phyloP scores from a whole-genome alignment of 2,113 vertebrate species.

The Nibea albiflora region DNA sequence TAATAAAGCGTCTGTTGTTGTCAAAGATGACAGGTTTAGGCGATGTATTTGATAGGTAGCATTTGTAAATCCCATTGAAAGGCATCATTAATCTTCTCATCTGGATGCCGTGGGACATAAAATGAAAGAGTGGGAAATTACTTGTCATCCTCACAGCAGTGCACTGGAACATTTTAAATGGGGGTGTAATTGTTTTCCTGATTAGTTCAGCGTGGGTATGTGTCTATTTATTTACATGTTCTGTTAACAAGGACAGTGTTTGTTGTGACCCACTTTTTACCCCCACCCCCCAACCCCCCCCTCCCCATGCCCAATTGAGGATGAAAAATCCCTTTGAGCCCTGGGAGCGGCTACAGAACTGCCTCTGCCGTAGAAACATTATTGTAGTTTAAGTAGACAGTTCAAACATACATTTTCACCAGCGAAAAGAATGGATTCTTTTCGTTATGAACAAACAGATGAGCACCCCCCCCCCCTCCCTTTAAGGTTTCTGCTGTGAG shows the following conservation, averaged over 20 bases:
- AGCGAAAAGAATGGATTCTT: constrained; percentile 28
- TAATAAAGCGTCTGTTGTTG: constrained; percentile 72
- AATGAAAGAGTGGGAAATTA: constrained; percentile 77
- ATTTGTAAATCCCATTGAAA: constrained; percentile 77
- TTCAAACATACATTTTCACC: constrained; percentile 60
- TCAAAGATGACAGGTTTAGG: constrained; percentile 72
- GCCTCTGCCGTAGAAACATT: constrained; percentile 50
- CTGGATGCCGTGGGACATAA: constrained; percentile 75
- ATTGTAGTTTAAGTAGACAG: constrained; percentile 44
- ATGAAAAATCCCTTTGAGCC: constrained; percentile 76
- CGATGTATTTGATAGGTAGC: constrained; percentile 75
- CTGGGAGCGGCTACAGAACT: constrained; percentile 56
- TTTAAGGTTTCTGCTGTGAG: constrained; percentile 36
- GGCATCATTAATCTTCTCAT: constrained; percentile 82
- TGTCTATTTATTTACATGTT: constrained; percentile 81
- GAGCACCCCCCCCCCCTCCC: constrained; percentile 1
- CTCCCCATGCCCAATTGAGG: constrained; percentile 57
- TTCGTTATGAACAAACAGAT: constrained; percentile 40
- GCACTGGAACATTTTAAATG: constrained; percentile 75
- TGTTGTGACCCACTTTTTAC: constrained; percentile 75
- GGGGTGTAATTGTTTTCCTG: constrained; percentile 80
- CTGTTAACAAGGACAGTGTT: constrained; percentile 80
- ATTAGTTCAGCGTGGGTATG: constrained; percentile 76
- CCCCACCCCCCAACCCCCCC: background rate
- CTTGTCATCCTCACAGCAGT: constrained; percentile 80